phyloP scores from a whole-genome alignment of 2,113 vertebrate species.

The Pangasianodon hypophthalmus region DNA sequence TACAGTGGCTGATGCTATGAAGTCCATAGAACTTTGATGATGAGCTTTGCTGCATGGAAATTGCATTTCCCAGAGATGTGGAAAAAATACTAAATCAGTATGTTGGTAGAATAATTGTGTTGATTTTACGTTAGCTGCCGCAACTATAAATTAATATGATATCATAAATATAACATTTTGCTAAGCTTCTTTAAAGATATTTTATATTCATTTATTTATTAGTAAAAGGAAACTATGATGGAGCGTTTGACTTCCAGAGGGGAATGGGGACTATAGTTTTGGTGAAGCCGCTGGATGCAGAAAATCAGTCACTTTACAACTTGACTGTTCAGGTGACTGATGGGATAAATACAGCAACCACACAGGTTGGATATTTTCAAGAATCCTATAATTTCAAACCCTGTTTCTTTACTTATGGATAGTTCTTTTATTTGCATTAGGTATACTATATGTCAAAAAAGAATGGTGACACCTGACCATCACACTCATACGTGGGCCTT shows the following conservation, averaged over 20 bases:
- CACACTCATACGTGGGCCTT: neutral
- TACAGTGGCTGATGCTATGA: constrained; percentile 37
- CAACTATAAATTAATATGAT: neutral
- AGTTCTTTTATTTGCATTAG: neutral
- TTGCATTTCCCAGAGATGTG: constrained; percentile 7
- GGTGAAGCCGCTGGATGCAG: constrained; percentile 91
- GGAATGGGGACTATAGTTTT: constrained; percentile 91
- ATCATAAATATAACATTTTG: constrained; percentile 9
- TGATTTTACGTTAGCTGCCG: neutral
- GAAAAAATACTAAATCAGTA: constrained; percentile 16
- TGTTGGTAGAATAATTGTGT: constrained; percentile 20
- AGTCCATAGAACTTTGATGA: constrained; percentile 47
- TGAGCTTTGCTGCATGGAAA: constrained; percentile 27
- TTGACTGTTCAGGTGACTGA: constrained; percentile 97
- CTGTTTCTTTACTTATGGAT: neutral
- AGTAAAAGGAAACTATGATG: constrained; percentile 89
- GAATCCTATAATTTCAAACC: neutral
- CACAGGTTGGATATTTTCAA: constrained; percentile 78
- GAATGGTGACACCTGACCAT: neutral
- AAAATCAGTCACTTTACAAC: constrained; percentile 89
- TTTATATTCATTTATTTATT: constrained; percentile 26
- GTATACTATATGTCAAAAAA: neutral
- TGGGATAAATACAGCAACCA: constrained; percentile 86
- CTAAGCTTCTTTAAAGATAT: constrained; percentile 1
- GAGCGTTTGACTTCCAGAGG: constrained; percentile 89